These are phyloP conservation scores for Burhinus bistriatus DNA, from an alignment of 2,113 vertebrate species.

Conservation along the genomic window DNA sequence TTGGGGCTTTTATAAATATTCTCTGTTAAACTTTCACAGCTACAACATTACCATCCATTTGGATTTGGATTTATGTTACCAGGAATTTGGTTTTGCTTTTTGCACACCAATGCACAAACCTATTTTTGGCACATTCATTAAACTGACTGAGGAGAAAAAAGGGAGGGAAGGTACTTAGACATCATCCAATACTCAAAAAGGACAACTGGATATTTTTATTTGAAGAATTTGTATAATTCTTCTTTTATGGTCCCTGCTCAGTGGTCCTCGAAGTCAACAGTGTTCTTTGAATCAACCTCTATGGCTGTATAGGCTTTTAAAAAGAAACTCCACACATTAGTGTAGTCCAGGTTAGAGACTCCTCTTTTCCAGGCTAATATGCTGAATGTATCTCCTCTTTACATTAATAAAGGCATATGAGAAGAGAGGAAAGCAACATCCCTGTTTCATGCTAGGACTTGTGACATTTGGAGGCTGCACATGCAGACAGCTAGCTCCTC, in stretches of 20 bases:
- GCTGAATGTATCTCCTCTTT: neutral
- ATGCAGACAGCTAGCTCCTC: neutral
- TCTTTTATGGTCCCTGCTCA: neutral
- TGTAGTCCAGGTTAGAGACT: neutral
- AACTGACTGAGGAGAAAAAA: neutral
- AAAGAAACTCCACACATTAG: neutral
- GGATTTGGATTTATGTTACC: neutral
- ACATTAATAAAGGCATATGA: neutral
- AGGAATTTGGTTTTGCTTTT: neutral
- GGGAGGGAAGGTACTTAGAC: neutral
- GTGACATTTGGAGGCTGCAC: neutral
- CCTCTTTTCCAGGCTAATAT: neutral
- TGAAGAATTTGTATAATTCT: neutral
- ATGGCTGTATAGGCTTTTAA: neutral
- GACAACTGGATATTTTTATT: neutral
- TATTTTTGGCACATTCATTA: neutral
- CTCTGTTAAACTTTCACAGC: neutral
- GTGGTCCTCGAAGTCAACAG: fast-evolving
- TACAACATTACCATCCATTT: neutral
- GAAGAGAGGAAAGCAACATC: neutral
- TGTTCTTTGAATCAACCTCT: neutral
- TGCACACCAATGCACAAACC: neutral
- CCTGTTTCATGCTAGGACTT: neutral
- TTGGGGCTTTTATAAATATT: neutral
- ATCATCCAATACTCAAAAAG: neutral